These are phyloP conservation scores for Siniperca obscura DNA, from an alignment of 2,797 vertebrate genomes.

Conservation along the genomic window DNA sequence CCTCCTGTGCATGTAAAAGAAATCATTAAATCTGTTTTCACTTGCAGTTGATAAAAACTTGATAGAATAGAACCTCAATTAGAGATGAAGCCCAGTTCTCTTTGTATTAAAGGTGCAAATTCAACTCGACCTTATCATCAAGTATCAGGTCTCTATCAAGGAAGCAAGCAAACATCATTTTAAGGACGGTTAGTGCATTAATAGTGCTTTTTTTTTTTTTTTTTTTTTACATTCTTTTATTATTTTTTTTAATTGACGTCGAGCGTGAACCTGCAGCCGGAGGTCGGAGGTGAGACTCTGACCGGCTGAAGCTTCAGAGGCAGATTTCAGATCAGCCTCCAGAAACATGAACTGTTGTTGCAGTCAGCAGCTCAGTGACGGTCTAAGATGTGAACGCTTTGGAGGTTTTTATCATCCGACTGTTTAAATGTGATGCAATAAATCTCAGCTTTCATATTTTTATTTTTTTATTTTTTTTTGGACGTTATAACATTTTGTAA, in stretches of 20 bases:
- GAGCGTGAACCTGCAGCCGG: not conserved
- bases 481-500: not conserved
- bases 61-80: not conserved
- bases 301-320: too few relatives aligned
- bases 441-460: not conserved
- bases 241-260: not conserved
- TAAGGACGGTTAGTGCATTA: not conserved
- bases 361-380: not conserved
- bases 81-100: not conserved
- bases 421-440: slow-evolving; percentile 27
- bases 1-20: not conserved
- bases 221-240: not conserved
- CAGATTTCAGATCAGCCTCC: too few relatives aligned
- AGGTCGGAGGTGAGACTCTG: not conserved
- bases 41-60: not conserved
- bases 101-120: not conserved
- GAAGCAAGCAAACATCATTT: not conserved
- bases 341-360: too few relatives aligned
- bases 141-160: not conserved
- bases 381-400: too few relatives aligned
- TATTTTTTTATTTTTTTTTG: not conserved
- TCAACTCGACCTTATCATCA: not conserved
- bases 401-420: not conserved
- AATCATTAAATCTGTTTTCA: not conserved
- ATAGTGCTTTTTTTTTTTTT: not conserved